Evolutionary conservation across 2,797 vertebrate genomes (phyloP), one percentile per base, ranked within the genome.

Genomic region (Gadopsis marmoratus): DNA sequence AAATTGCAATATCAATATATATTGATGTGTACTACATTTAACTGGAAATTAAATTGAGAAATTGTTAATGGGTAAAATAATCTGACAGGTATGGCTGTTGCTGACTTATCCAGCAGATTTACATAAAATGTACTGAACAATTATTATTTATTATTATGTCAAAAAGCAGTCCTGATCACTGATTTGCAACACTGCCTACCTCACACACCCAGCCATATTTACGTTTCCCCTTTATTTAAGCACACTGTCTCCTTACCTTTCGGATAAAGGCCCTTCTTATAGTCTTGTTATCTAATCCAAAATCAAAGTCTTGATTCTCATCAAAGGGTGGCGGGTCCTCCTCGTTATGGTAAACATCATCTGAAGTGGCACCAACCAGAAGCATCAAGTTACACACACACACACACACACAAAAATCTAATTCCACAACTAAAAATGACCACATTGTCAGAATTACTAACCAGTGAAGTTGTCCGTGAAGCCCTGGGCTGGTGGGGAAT

Each of bases 211-310:
- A 48, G 43, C 3, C 14, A 58, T 56, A 39, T 56, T 17, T 4
- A 56, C 26, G 0, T 16, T 61, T 9, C 21, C 16, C 14, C 14
- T 58, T 54, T 48, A 13, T 47, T 55, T 31, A 17, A 16, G 8
- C 43, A 39, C 43, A 50, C 5, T 3, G 19, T 59, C n/a, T 61
- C 9, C 81, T 83, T 82, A 97, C 97, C 96, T 98, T 98, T 59
- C 97, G 93, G 70, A 98, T 96, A 71, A 98, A 98, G 56, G 97
- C 97, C 85, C 95, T 94, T 41, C 97, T 94, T 47, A 97, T 93
- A 74, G 69, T 96, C 84, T 97, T 97, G 89, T 97, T 95, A 1
- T 96, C 96, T 88, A 96, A 96, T 87, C 94, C 94, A 63, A 94
- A 95, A 51, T 93, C 89, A 58, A 97, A 97, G 35, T 96, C 96